These are phyloP conservation scores for Papilio glaucus DNA, from an alignment of 1,140 invertebrate genomes.

Conservation along the genomic window DNA sequence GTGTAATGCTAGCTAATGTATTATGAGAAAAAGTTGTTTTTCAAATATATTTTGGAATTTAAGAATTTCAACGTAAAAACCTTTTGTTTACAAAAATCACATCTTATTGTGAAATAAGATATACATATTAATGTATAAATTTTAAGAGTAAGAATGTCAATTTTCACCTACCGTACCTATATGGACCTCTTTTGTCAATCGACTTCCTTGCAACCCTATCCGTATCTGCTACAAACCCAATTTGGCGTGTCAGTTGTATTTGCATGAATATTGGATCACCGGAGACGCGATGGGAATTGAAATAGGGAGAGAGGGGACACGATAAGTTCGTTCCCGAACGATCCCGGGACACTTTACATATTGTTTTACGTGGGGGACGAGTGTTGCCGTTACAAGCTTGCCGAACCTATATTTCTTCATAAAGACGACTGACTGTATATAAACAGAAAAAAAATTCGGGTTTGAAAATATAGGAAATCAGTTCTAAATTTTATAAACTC, in stretches of 20 bases:
- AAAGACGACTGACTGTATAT: no score
- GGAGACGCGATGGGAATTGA: background rate
- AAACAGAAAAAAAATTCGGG: no score
- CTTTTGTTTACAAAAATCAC: no score
- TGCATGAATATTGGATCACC: conserved; percentile 23
- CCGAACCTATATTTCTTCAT: background rate
- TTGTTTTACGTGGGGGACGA: background rate
- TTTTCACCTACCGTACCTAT: background rate
- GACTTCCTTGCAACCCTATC: background rate
- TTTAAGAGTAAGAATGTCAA: no score
- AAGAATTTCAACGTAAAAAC: no score
- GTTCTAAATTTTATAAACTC: no score
- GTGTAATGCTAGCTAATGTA: no score
- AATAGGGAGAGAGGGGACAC: conserved; percentile 12
- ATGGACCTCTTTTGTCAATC: conserved; percentile 5
- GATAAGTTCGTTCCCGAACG: conserved; percentile 13
- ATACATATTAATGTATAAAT: no score
- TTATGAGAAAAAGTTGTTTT: no score
- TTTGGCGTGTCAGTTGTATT: conserved; percentile 9
- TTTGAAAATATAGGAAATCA: no score
- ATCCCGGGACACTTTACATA: background rate
- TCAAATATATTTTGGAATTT: no score
- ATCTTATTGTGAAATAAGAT: no score
- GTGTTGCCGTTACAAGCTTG: background rate
- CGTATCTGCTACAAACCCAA: background rate